These are phyloP conservation scores for Drosophila auraria DNA, from an alignment of 1,140 invertebrate genomes.

Conservation along the genomic window DNA sequence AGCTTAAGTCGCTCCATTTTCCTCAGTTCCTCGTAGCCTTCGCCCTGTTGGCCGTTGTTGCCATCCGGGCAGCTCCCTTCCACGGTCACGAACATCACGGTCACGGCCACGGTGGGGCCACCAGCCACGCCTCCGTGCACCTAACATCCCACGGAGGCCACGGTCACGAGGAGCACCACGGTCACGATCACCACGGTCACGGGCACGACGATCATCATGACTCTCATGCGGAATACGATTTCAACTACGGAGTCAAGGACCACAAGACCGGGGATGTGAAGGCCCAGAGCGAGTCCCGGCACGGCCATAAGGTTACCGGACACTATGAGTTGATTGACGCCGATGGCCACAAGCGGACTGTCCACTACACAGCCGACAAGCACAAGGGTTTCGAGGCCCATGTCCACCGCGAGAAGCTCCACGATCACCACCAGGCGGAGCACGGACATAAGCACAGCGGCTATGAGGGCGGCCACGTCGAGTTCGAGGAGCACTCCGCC, in stretches of 20 bases:
- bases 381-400: conserved; percentile 84
- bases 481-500: conserved; percentile 62
- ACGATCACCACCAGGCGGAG: conserved; percentile 67
- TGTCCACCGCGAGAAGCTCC: conserved; percentile 84
- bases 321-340: conserved; percentile 85
- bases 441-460: conserved; percentile 64
- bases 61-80: conserved; percentile 57
- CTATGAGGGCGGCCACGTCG: conserved; percentile 67
- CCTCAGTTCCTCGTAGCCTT: conserved; percentile 53
- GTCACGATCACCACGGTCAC: conserved; percentile 57
- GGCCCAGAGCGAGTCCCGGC: conserved; percentile 62
- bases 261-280: conserved; percentile 77
- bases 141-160: conserved; percentile 67
- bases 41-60: conserved; percentile 50
- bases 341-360: conserved; percentile 84
- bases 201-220: conserved; percentile 65
- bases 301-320: conserved; percentile 82
- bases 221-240: conserved; percentile 74
- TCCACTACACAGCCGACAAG: conserved; percentile 85
- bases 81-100: conserved; percentile 55
- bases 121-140: conserved; percentile 75
- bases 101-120: conserved; percentile 60
- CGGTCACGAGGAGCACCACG: conserved; percentile 45
- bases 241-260: conserved; percentile 76
- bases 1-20: background rate